Conservation (phyloP, 2,797 vertebrate species). For the Taenioides sp. region DNA sequence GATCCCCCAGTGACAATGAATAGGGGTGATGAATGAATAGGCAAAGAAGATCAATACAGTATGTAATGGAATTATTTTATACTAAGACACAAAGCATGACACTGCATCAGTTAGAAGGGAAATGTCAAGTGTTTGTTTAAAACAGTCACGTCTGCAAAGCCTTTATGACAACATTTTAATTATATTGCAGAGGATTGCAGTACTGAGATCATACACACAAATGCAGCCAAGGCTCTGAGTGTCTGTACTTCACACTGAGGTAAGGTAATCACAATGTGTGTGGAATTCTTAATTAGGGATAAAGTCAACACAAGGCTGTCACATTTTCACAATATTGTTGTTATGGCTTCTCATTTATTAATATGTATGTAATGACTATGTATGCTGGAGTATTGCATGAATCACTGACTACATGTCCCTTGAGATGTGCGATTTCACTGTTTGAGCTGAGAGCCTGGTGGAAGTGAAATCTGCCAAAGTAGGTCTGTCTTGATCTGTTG, state of each 20-base stretch:
- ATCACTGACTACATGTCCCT: constrained; percentile 27
- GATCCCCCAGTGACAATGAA: neutral
- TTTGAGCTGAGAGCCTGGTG: constrained; percentile 17
- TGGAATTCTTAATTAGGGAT: constrained; percentile 13
- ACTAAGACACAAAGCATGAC: neutral
- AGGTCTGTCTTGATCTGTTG: constrained; percentile 60
- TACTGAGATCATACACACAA: constrained; percentile 16
- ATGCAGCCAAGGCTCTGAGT: constrained; percentile 51
- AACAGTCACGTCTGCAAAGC: constrained; percentile 19
- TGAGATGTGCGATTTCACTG: constrained; percentile 27
- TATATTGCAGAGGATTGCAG: constrained; percentile 32
- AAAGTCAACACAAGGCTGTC: neutral
- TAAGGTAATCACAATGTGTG: constrained; percentile 28
- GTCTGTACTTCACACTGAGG: constrained; percentile 42
- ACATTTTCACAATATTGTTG: constrained; percentile 5
- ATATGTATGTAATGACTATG: constrained; percentile 7
- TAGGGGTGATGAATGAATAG: constrained; percentile 1
- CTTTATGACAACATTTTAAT: constrained; percentile 43
- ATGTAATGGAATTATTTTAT: constrained; percentile 3
- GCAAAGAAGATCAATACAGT: neutral
- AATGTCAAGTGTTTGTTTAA: constrained; percentile 22
- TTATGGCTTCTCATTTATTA: neutral
- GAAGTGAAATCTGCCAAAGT: constrained; percentile 58
- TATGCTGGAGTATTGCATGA: constrained; percentile 21
- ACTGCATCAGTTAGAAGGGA: constrained; percentile 12